phyloP scores from a whole-genome alignment of 2,113 vertebrate genomes.

The Lampris megalopsis region DNA sequence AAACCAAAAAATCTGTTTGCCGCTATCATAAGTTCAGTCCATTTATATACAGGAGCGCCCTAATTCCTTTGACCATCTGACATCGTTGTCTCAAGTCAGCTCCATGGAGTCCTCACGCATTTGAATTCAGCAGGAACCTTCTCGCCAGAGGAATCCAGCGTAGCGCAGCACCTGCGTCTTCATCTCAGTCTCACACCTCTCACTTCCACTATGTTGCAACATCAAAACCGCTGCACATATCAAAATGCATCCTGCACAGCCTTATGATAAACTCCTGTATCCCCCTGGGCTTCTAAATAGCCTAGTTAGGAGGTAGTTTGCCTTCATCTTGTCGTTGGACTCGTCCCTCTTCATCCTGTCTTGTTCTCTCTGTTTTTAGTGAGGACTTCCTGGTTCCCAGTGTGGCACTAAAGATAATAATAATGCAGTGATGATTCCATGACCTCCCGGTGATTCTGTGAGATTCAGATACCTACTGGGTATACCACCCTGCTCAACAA shows the following conservation, averaged over 20 bases:
- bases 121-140: slow-evolving; percentile 13
- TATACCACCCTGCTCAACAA: slow-evolving; percentile 46
- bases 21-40: neutral
- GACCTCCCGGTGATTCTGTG: slow-evolving; percentile 43
- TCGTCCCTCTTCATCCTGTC: slow-evolving; percentile 39
- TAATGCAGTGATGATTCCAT: slow-evolving; percentile 58
- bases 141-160: slow-evolving; percentile 20
- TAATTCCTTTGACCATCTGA: slow-evolving; percentile 20
- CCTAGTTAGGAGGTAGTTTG: slow-evolving; percentile 60
- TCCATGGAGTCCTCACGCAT: slow-evolving; percentile 1
- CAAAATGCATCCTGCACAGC: slow-evolving; percentile 44
- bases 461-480: slow-evolving; percentile 46
- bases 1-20: neutral
- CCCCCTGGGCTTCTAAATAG: slow-evolving; percentile 56
- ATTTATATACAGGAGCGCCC: slow-evolving; percentile 6
- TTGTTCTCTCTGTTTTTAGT: slow-evolving; percentile 25
- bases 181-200: slow-evolving; percentile 17
- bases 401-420: slow-evolving; percentile 46
- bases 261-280: slow-evolving; percentile 63
- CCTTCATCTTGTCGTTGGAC: slow-evolving; percentile 53
- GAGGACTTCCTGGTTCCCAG: slow-evolving; percentile 41
- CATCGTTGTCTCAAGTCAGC: neutral
- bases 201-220: slow-evolving; percentile 3
- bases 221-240: slow-evolving; percentile 50
- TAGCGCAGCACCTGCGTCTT: slow-evolving; percentile 25